Evolutionary conservation across 2,113 vertebrate genomes (phyloP).

Genomic region (Macrotis lagotis): DNA sequence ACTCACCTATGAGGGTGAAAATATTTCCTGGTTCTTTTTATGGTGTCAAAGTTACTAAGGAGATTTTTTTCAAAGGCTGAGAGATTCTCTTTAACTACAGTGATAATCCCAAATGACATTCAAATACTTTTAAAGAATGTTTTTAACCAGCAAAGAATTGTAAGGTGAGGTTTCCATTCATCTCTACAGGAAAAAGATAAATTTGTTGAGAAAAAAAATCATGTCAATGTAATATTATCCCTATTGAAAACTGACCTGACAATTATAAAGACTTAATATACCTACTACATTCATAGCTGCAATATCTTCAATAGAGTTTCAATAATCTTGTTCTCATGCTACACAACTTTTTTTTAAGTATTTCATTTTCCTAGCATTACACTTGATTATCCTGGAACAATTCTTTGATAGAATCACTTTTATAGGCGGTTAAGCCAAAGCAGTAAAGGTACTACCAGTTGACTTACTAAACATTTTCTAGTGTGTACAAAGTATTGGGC

Average conservation of each 20-base stretch:
- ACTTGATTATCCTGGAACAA: not conserved
- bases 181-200: constrained; percentile 1
- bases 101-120: constrained; percentile 35
- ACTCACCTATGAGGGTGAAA: constrained; percentile 65
- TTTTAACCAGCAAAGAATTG: constrained; percentile 29
- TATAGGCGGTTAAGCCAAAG: not conserved
- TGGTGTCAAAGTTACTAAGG: constrained; percentile 21
- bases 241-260: constrained; percentile 34
- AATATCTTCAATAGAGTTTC: not conserved
- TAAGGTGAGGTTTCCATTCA: not conserved
- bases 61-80: constrained; percentile 56
- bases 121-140: constrained; percentile 19
- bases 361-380: not conserved
- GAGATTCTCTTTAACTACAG: constrained; percentile 5
- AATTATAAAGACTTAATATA: constrained; percentile 42
- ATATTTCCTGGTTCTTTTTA: constrained; percentile 51
- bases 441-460: not conserved
- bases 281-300: not conserved
- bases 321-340: not conserved
- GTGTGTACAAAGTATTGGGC: not conserved
- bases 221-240: constrained; percentile 17
- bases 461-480: not conserved
- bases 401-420: not conserved
- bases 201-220: constrained; percentile 30
- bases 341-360: not conserved